Evolutionary conservation across 1,140 invertebrate genomes (phyloP), one percentile per base, ranked within the genome.

Genomic region (Matsumurasca onukii): DNA sequence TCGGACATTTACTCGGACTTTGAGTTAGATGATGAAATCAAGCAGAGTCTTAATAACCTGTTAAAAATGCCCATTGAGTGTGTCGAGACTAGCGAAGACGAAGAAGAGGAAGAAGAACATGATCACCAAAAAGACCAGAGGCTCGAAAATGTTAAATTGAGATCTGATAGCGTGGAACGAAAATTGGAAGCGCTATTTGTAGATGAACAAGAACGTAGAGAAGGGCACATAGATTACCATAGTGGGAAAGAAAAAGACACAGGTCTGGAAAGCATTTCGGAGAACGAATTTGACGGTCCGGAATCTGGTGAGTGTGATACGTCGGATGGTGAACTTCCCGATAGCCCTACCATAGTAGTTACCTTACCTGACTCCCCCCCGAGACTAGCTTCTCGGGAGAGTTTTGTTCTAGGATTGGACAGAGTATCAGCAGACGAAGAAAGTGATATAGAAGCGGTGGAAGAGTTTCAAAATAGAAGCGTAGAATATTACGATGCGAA

Each of bases 271-370:
- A 59, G 25, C n/a, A 59, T 59, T 9, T 59, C 55, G 25, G 55
- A 59, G 24, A 59, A 27, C 24, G 55, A 59, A 24, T 24, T 59
- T 3, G 55, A 59, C 25, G 55, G 55, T 9, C 55, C 55, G 25
- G 55, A 59, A n/a, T 59, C 55, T 25, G 55, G 55, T 9, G 55
- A 59, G n/a, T 59, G 55, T 59, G 55, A 59, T 29, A 59, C 55
- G 22, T 22, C 15, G 3, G 55, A 59, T 27, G 55, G 55, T 22
- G 55, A 59, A 29, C 55, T 59, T 3, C 55, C 55, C 9, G 55
- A 59, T n/a, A 59, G 55, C 25, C 55, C 55, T 12, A 59, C 13
- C 25, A 59, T 59, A 2, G 55, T 59, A 2, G 55, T 59, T 3
- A 59, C 55, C 3, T 5, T 59, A 5, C 55, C 55, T 13, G 25